phyloP scores from a whole-genome alignment of 1,140 invertebrate genomes.

The Stegodyphus mimosarum region DNA sequence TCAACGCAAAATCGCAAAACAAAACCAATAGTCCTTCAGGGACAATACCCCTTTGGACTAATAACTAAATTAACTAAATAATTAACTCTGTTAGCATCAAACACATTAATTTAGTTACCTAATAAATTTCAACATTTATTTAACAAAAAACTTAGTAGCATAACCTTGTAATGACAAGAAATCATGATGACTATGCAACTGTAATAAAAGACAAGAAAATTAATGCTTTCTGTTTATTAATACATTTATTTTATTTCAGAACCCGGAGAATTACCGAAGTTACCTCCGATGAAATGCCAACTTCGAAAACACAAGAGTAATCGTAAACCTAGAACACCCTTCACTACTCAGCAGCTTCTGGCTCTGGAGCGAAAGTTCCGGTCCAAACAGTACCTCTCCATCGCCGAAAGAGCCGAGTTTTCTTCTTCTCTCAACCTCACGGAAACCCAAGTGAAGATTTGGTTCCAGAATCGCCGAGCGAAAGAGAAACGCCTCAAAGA shows the following conservation, averaged over 20 bases:
- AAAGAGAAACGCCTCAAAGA: slow-evolving; percentile 70
- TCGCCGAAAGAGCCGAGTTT: slow-evolving; percentile 96
- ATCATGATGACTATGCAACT: too few relatives aligned
- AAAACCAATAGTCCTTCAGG: too few relatives aligned
- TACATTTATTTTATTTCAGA: slow-evolving; percentile 41
- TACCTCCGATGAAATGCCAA: slow-evolving; percentile 84
- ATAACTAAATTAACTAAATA: too few relatives aligned
- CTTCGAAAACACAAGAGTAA: slow-evolving; percentile 95
- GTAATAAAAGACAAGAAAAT: too few relatives aligned
- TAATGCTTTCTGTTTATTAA: not conserved
- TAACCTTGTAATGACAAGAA: too few relatives aligned
- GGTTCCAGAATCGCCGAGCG: slow-evolving; percentile 73
- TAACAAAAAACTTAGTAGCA: too few relatives aligned
- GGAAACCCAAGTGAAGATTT: slow-evolving; percentile 79
- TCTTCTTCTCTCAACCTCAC: slow-evolving; percentile 91
- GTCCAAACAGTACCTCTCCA: slow-evolving; percentile 95
- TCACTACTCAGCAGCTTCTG: slow-evolving; percentile 94
- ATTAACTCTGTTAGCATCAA: too few relatives aligned
- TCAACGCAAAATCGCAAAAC: too few relatives aligned
- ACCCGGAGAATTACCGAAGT: slow-evolving; percentile 48
- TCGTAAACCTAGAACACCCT: slow-evolving; percentile 95
- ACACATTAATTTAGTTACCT: too few relatives aligned
- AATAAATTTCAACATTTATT: too few relatives aligned
- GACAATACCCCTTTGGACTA: too few relatives aligned
- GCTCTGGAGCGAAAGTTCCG: slow-evolving; percentile 96